Base-by-base conservation (phyloP, 2,113 vertebrate species). In the Quiscalus mexicanus region DNA sequence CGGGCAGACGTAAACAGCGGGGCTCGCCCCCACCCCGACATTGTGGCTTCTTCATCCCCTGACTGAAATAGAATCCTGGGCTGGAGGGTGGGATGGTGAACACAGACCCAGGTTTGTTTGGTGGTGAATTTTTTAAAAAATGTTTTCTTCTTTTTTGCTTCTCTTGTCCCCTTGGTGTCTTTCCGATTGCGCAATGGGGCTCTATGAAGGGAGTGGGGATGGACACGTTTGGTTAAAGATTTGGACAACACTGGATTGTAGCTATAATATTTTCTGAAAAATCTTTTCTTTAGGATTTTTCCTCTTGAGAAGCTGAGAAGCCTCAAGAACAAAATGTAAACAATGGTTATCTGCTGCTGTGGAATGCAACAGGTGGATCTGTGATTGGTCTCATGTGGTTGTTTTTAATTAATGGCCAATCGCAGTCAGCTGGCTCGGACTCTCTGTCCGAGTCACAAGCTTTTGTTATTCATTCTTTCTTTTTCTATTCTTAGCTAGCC, bases 51-150 rank as follows among this genome's bases (percentile, higher is more conserved):
- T 94, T 86, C 79, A 95, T 88, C 95, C 80, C 92, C 60, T 2
- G 96, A 93, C 90, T 96, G 97, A 98, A 98, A 98, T 98, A 98
- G 97, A 91, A 96, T 53, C 69, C 3, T 1, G 9, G 77, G 89
- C 35, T 4, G 5, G 42, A 0, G 13, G 80, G 91, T 90, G 82
- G 87, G 64, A 89, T 70, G 62, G 71, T 25, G 4, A 10, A 22
- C 95, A 96, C 86, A 98, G 94, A 95, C 56, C 3, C 2, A 55
- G 18, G 14, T 82, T 94, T 98, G 97, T 98, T 89, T 87, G 62
- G 60, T 30, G 42, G 47, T 2, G 10, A 23, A 35, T 81, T 87
- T 96, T 90, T 82, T 6, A 8, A 30, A 65, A 42, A 87, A 14
- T 63, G 33, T 95, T 92, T 95, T 90, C 52, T 90, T 53, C 45